These are phyloP conservation scores for Cynopterus sphinx DNA, from an alignment of 2,797 vertebrate species.

Conservation along the genomic window DNA sequence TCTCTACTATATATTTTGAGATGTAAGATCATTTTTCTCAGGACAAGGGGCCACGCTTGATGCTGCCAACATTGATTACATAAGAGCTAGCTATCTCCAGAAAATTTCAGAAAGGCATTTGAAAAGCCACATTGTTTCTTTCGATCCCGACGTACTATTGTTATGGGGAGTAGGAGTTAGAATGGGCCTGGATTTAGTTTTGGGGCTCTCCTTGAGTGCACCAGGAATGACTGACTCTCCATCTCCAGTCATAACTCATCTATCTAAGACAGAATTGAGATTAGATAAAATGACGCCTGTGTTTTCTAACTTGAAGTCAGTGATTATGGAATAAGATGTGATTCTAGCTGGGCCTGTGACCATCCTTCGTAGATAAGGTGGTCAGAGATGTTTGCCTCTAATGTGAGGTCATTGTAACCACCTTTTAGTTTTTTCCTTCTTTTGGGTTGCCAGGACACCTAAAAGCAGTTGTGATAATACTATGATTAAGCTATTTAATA, in stretches of 20 bases:
- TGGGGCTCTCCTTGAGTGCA: neutral
- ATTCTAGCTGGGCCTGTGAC: neutral
- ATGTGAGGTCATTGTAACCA: neutral
- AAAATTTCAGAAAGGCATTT: neutral
- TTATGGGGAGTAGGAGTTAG: neutral
- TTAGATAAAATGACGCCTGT: neutral
- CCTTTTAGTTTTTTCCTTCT: neutral
- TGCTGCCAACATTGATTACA: neutral
- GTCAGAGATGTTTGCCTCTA: neutral
- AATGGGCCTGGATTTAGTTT: neutral
- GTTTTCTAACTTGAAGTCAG: neutral
- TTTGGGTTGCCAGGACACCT: neutral
- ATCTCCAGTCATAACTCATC: neutral
- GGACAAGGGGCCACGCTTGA: no score
- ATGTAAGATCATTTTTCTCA: neutral
- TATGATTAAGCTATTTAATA: neutral
- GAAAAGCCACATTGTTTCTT: neutral
- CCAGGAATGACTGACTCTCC: neutral
- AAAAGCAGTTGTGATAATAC: neutral
- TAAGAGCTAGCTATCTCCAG: neutral
- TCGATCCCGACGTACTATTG: fast-evolving
- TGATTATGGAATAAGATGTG: neutral
- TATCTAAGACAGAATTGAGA: neutral
- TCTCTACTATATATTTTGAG: neutral
- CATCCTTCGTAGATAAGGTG: neutral